These are phyloP conservation scores for Petrophora chlorosata DNA, from an alignment of 2,888 invertebrate species.

Conservation along the genomic window DNA sequence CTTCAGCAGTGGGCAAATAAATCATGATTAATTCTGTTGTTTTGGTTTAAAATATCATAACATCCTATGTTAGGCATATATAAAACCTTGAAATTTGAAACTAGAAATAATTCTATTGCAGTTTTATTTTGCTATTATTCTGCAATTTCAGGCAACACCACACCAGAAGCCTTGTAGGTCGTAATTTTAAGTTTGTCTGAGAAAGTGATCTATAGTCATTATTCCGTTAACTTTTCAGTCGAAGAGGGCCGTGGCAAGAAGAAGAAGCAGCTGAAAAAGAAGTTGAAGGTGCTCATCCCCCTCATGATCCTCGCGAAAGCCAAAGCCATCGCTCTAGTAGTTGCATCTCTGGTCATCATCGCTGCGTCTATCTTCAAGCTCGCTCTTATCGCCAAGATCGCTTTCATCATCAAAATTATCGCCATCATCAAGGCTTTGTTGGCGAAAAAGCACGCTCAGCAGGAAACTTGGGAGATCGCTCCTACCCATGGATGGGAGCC, in stretches of 20 bases:
- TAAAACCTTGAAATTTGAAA: no score
- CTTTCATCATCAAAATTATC: slow-evolving; percentile 81
- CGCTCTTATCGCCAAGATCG: slow-evolving; percentile 89
- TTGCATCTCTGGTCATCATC: slow-evolving; percentile 86
- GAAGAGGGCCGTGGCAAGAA: slow-evolving; percentile 87
- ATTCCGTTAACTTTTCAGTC: slow-evolving; percentile 56
- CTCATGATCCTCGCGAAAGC: slow-evolving; percentile 85
- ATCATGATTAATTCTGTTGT: no score
- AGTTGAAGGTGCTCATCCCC: slow-evolving; percentile 74
- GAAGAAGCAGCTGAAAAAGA: slow-evolving; percentile 87
- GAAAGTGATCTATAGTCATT: no score
- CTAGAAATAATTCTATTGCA: no score
- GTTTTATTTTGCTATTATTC: no score
- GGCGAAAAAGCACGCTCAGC: slow-evolving; percentile 66
- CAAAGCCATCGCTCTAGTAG: slow-evolving; percentile 86
- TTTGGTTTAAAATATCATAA: no score
- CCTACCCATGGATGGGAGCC: slow-evolving; percentile 53
- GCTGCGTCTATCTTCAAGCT: slow-evolving; percentile 89
- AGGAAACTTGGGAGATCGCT: slow-evolving; percentile 52
- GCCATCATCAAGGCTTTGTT: slow-evolving; percentile 66
- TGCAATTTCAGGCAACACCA: no score
- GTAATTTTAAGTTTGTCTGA: no score
- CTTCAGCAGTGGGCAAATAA: no score
- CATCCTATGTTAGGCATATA: no score
- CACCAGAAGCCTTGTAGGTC: no score